phyloP scores from a whole-genome alignment of 2,888 invertebrate genomes.

The Drosophila cracens region DNA sequence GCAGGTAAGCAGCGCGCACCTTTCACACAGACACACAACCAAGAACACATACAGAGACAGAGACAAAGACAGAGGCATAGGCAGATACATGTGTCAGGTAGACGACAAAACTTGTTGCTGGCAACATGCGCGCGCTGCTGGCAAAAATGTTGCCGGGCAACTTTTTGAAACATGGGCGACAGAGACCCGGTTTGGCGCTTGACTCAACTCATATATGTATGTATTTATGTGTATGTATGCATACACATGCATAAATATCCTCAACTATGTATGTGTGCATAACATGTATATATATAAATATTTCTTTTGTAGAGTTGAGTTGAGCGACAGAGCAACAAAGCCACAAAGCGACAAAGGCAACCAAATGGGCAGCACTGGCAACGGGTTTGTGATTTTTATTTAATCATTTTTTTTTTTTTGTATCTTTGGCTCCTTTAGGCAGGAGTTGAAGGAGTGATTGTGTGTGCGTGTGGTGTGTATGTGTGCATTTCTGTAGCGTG shows the following conservation, averaged over 20 bases:
- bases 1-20: slow-evolving; percentile 53
- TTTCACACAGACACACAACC: slow-evolving; percentile 39
- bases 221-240: slow-evolving; percentile 1
- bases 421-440: slow-evolving; percentile 30
- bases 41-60: slow-evolving; percentile 14
- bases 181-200: slow-evolving; percentile 53
- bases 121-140: slow-evolving; percentile 72
- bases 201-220: slow-evolving; percentile 19
- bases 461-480: background rate
- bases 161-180: slow-evolving; percentile 68
- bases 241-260: slow-evolving; percentile 1
- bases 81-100: slow-evolving; percentile 57
- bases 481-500: slow-evolving; percentile 37
- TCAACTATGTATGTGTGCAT: background rate
- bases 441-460: slow-evolving; percentile 58
- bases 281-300: slow-evolving; percentile 4
- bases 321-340: slow-evolving; percentile 56
- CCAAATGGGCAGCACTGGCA: slow-evolving; percentile 70
- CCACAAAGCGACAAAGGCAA: slow-evolving; percentile 37
- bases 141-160: slow-evolving; percentile 79
- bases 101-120: slow-evolving; percentile 74
- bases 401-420: slow-evolving; percentile 19
- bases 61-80: background rate
- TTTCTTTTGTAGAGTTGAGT: slow-evolving; percentile 46
- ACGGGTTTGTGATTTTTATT: slow-evolving; percentile 54